These are phyloP conservation scores for Trichogramma pretiosum DNA, from an alignment of 1,140 invertebrate species.

Conservation along the genomic window DNA sequence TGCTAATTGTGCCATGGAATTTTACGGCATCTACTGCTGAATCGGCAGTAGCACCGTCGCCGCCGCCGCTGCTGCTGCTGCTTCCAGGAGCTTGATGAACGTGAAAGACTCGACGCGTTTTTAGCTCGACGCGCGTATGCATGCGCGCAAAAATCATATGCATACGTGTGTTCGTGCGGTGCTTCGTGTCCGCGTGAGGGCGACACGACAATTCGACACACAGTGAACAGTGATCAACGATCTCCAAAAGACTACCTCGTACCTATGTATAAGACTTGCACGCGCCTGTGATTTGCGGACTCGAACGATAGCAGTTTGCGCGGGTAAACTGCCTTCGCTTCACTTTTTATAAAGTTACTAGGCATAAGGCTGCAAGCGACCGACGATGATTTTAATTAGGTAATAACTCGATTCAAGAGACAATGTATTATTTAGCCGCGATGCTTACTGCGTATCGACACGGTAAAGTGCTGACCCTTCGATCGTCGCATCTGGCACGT, in stretches of 20 bases:
- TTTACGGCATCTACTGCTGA: constrained; percentile 46
- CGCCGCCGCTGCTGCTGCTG: not conserved
- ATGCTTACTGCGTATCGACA: too few species aligned
- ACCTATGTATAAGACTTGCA: constrained; percentile 2
- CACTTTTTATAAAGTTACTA: constrained; percentile 11
- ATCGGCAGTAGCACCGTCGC: not conserved
- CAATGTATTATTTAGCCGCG: too few species aligned
- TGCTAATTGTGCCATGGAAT: constrained; percentile 46
- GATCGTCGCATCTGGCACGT: too few species aligned
- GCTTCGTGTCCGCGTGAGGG: constrained; percentile 1
- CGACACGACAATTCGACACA: not conserved
- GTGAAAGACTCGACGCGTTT: constrained; percentile 12
- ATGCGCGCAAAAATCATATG: not conserved
- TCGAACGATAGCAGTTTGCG: too few species aligned
- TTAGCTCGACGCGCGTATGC: constrained; percentile 7
- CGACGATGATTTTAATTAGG: too few species aligned
- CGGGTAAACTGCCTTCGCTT: too few species aligned
- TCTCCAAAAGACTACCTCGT: constrained; percentile 6
- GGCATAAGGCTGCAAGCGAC: too few species aligned
- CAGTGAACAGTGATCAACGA: not conserved
- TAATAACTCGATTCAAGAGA: too few species aligned
- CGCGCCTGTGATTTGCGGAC: constrained; percentile 1
- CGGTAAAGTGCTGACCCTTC: too few species aligned
- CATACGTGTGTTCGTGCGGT: not conserved
- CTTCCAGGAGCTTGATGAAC: not conserved